Conservation (phyloP, 53 echinoderm and acorn worm species). For the Henricia sp. region DNA sequence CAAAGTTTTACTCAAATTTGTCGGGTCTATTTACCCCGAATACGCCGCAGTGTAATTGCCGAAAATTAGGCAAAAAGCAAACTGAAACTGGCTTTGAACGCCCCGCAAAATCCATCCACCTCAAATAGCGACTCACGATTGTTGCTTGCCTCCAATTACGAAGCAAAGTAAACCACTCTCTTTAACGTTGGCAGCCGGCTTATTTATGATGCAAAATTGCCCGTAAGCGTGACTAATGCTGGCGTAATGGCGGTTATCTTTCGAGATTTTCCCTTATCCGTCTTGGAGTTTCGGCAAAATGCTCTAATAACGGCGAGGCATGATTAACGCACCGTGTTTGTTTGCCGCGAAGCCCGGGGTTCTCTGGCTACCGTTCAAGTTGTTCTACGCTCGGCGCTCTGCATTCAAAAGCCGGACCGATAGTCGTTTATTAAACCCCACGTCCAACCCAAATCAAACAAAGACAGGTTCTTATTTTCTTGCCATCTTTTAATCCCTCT, state of each 20-base stretch:
- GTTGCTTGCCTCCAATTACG: conserved; percentile 12
- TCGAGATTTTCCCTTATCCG: not conserved
- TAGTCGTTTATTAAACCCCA: conserved; percentile 18
- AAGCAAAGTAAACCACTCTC: not conserved
- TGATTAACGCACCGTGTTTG: not conserved
- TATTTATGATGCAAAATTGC: conserved; percentile 16
- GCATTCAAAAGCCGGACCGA: conserved; percentile 1
- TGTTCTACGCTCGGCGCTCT: not conserved
- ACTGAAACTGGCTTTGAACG: conserved; percentile 1
- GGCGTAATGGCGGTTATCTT: conserved; percentile 11
- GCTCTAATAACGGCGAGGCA: conserved; percentile 2
- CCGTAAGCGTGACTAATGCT: conserved; percentile 27
- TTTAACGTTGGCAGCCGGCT: conserved; percentile 8
- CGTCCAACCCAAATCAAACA: conserved; percentile 19
- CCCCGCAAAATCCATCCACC: not conserved
- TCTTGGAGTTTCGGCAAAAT: not conserved
- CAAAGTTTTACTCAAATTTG: conserved; percentile 1
- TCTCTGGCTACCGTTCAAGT: not conserved
- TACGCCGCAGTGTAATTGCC: conserved; percentile 27
- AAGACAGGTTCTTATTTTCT: not conserved
- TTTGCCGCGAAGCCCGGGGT: not conserved
- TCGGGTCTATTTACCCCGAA: not conserved
- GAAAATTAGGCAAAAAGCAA: conserved; percentile 14
- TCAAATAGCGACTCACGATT: conserved; percentile 14
- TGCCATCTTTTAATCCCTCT: not conserved